These are phyloP conservation scores for Molorchus minor DNA, from an alignment of 2,888 invertebrate species.

Conservation along the genomic window DNA sequence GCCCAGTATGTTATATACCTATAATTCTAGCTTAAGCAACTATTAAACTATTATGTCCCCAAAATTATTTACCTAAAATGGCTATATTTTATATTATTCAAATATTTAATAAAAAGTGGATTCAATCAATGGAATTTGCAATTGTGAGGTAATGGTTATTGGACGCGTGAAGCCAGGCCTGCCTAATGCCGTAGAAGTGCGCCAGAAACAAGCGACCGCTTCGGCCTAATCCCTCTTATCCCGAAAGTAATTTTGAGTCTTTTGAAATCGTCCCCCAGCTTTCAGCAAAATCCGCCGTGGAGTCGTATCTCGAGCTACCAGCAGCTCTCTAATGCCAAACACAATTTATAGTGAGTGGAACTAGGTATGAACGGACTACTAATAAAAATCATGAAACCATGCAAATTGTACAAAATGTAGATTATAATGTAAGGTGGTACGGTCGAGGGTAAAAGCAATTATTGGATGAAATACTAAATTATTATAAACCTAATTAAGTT, in stretches of 20 bases:
- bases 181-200: constrained; percentile 57
- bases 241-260: constrained; percentile 73
- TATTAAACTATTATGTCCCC: no score
- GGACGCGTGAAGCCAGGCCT: constrained; percentile 57
- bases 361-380: no score
- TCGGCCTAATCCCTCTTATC: constrained; percentile 71
- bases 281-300: constrained; percentile 60
- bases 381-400: constrained; percentile 25
- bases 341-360: constrained; percentile 33
- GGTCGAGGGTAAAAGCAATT: no score
- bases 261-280: constrained; percentile 66
- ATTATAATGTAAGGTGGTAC: no score
- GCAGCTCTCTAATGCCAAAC: constrained; percentile 37
- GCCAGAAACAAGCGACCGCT: constrained; percentile 59
- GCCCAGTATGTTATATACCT: no score
- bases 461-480: no score
- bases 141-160: constrained; percentile 26
- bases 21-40: no score
- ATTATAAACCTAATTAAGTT: no score
- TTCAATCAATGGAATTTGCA: constrained; percentile 24
- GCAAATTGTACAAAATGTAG: no score
- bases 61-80: no score
- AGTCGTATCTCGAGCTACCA: constrained; percentile 59
- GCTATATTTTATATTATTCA: constrained; percentile 11
- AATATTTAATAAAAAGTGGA: constrained; percentile 22